These are phyloP conservation scores for Ophion costatus DNA, from an alignment of 2,888 invertebrate genomes.

Conservation along the genomic window DNA sequence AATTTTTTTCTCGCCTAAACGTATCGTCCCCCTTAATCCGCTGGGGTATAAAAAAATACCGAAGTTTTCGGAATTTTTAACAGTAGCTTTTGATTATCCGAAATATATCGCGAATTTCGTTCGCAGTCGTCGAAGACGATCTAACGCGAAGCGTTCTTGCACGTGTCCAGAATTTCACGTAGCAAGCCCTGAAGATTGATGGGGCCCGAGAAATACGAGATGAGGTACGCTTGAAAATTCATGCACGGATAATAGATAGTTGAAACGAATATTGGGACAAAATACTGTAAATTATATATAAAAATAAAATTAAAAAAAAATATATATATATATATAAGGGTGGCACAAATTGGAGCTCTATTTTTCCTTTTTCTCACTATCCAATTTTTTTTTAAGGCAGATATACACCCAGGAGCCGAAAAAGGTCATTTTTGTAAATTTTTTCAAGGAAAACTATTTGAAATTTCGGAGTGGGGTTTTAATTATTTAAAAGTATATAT, in stretches of 20 bases:
- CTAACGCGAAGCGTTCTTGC: background rate
- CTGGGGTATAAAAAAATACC: background rate
- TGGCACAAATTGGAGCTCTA: no score
- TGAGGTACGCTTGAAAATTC: constrained; percentile 8
- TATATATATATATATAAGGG: background rate
- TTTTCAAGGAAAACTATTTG: no score
- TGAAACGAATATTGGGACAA: background rate
- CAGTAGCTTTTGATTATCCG: background rate
- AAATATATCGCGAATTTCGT: background rate
- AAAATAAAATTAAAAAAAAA: no score
- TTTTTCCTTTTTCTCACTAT: no score
- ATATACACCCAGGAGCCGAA: no score
- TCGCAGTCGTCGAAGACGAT: background rate
- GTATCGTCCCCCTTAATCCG: background rate
- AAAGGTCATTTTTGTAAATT: no score
- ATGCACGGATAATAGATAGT: background rate
- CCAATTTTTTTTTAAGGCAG: no score
- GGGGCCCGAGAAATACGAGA: constrained; percentile 2
- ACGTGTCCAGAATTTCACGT: background rate
- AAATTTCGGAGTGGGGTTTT: no score
- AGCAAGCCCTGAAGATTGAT: background rate
- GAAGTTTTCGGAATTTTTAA: background rate
- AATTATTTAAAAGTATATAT: no score
- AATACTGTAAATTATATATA: background rate
- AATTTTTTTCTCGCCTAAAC: no score